A percentile compares a stretch with the other conserved stretches of the same genome.
These are phyloP conservation scores for Esox lucius DNA, from an alignment of 2,797 vertebrate species.

Conservation along the genomic window DNA sequence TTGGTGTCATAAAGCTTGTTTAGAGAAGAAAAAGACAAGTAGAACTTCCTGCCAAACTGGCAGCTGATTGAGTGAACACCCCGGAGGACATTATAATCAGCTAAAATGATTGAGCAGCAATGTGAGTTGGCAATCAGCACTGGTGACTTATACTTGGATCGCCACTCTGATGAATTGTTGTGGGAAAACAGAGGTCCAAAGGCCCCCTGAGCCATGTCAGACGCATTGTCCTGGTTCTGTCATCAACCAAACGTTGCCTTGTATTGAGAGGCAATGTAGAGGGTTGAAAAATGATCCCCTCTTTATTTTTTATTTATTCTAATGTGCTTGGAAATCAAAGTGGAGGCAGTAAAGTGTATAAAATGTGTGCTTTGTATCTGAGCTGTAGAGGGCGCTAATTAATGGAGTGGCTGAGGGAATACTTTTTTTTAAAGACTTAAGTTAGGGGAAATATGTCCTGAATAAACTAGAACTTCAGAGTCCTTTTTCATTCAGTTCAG, in stretches of 20 bases:
- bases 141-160: constrained; percentile 17
- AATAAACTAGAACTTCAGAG: too few species aligned
- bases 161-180: constrained; percentile 18
- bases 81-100: neutral
- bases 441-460: too few species aligned
- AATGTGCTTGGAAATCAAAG: too few species aligned
- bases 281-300: neutral
- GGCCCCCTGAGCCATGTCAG: neutral
- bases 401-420: too few species aligned
- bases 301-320: too few species aligned
- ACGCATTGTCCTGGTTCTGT: neutral
- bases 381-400: too few species aligned
- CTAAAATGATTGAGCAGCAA: constrained; percentile 19
- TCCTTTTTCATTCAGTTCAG: too few species aligned
- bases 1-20: neutral
- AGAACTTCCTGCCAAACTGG: constrained; percentile 12
- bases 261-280: neutral
- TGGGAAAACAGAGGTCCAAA: constrained; percentile 10
- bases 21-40: constrained; percentile 13
- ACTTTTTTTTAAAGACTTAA: too few species aligned
- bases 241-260: neutral
- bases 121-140: constrained; percentile 12
- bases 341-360: too few species aligned
- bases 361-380: too few species aligned
- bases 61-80: neutral